phyloP scores from a whole-genome alignment of 2,888 invertebrate genomes.

The Cheilosia urbana region DNA sequence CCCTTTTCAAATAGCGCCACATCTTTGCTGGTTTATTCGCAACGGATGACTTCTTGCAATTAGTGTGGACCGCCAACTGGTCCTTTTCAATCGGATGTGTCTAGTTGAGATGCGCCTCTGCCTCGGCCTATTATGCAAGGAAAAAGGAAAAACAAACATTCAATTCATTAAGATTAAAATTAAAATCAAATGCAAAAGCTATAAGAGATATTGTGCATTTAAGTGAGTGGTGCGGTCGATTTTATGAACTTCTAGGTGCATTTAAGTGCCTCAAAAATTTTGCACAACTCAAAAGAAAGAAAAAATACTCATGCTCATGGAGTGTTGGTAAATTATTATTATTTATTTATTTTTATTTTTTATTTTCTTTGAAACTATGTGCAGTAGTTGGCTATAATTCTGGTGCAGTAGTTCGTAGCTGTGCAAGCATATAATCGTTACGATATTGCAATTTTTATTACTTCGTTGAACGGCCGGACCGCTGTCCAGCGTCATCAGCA shows the following conservation, averaged over 20 bases:
- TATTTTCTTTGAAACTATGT: slow-evolving; percentile 20
- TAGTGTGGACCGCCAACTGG: no score
- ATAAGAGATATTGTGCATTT: slow-evolving; percentile 22
- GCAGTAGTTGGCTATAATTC: slow-evolving; percentile 14
- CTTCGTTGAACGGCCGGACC: slow-evolving; percentile 33
- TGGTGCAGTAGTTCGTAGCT: slow-evolving; percentile 54
- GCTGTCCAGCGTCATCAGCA: slow-evolving; percentile 27
- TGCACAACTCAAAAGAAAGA: background rate
- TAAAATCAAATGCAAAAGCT: background rate
- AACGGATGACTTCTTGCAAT: no score
- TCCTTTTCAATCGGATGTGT: no score
- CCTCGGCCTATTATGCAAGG: background rate
- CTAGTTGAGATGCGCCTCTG: no score
- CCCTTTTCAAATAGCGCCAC: no score
- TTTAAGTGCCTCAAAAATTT: slow-evolving; percentile 29
- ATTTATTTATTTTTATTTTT: slow-evolving; percentile 5
- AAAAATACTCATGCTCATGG: slow-evolving; percentile 23
- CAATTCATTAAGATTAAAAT: background rate
- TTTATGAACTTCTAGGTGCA: slow-evolving; percentile 32
- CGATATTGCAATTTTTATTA: slow-evolving; percentile 41
- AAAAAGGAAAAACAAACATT: background rate
- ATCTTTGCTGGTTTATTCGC: no score
- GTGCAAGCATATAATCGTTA: slow-evolving; percentile 54
- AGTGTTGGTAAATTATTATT: slow-evolving; percentile 1
- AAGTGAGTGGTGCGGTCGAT: slow-evolving; percentile 23